Percentiles rank a stretch among this genome's conserved stretches.
These are phyloP conservation scores for Dendrocincla fuliginosa DNA, from an alignment of 2,797 vertebrate species.

Conservation along the genomic window DNA sequence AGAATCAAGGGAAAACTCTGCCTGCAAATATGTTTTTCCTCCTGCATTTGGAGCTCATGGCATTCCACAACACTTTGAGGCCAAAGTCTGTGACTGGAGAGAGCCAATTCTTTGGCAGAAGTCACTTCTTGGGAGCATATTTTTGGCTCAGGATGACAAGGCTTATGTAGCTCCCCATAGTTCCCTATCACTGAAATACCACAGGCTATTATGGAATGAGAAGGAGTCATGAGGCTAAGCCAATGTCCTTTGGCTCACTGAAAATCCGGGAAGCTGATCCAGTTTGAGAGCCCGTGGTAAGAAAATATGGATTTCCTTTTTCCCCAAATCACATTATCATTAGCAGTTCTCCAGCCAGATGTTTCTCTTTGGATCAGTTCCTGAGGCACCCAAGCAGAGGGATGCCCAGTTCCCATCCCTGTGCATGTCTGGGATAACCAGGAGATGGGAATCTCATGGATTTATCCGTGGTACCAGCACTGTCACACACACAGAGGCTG, in stretches of 20 bases:
- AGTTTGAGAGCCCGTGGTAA: not conserved
- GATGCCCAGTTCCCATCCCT: not conserved
- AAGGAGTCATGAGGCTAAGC: not conserved
- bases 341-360: not conserved
- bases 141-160: slow-evolving; percentile 5
- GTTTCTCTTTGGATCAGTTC: not conserved
- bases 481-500: not conserved
- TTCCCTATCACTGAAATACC: slow-evolving; percentile 23
- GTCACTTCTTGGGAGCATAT: slow-evolving; percentile 4
- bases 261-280: not conserved
- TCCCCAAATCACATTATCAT: not conserved
- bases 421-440: not conserved
- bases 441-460: not conserved
- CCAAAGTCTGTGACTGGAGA: slow-evolving; percentile 1
- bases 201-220: slow-evolving; percentile 1
- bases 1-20: not conserved
- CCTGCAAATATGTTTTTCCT: slow-evolving; percentile 30
- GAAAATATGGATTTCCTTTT: not conserved
- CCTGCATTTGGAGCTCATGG: not conserved
- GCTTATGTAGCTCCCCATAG: not conserved
- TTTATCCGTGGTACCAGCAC: not conserved
- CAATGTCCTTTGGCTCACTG: not conserved
- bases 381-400: not conserved
- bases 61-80: slow-evolving; percentile 51
- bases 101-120: slow-evolving; percentile 23